Percentiles rank a stretch among this genome's conserved stretches.
Conservation (phyloP, 2,888 invertebrate species). For the Tetropium fuscum region DNA sequence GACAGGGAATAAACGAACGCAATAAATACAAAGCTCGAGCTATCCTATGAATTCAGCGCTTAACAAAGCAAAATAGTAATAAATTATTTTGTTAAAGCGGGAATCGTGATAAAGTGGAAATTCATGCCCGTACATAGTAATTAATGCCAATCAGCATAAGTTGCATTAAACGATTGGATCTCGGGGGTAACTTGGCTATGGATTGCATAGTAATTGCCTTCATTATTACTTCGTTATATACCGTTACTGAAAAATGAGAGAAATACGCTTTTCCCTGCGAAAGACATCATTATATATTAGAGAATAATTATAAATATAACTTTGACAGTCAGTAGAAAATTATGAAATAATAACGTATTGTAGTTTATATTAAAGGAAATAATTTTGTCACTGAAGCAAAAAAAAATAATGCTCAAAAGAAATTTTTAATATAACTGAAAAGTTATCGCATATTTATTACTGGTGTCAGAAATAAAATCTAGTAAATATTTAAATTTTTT, state of each 20-base stretch:
- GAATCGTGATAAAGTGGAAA: constrained; percentile 27
- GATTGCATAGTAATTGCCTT: constrained; percentile 30
- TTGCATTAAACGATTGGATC: constrained; percentile 32
- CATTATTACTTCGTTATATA: constrained; percentile 28
- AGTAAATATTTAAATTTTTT: too few species aligned
- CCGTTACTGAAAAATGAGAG: constrained; percentile 19
- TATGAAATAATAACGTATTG: too few species aligned
- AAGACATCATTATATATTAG: too few species aligned
- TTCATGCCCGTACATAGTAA: constrained; percentile 29
- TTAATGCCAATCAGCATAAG: constrained; percentile 34
- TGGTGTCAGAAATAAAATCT: too few species aligned
- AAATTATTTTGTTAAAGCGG: constrained; percentile 26
- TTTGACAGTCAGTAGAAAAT: too few species aligned
- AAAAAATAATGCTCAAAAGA: too few species aligned
- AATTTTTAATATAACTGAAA: too few species aligned
- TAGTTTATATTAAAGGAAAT: too few species aligned
- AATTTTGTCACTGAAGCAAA: too few species aligned
- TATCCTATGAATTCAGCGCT: background rate
- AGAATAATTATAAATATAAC: too few species aligned
- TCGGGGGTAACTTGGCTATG: constrained; percentile 22
- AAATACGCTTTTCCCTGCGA: constrained; percentile 2
- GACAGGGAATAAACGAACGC: constrained; percentile 5
- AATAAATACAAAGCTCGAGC: constrained; percentile 14
- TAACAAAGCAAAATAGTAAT: constrained; percentile 19
- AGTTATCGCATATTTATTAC: too few species aligned